Evolutionary conservation across 2,888 invertebrate species (phyloP).

Genomic region (Lottia scabra): DNA sequence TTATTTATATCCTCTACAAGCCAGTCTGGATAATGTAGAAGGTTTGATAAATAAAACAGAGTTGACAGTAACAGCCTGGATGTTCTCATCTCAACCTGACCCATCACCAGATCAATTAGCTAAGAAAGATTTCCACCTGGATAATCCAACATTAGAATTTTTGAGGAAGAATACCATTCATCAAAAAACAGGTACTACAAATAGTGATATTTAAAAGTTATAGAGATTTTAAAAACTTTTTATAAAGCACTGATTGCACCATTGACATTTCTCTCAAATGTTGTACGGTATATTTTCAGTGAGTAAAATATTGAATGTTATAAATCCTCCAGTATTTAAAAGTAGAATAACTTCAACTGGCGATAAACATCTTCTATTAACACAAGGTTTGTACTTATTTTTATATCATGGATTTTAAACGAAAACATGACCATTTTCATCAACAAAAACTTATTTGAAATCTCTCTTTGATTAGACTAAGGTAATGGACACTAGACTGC

Average conservation of each 20-base stretch:
- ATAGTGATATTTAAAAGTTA: too few species aligned
- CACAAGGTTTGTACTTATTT: slow-evolving; percentile 15
- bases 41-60: slow-evolving; percentile 27
- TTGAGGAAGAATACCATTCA: slow-evolving; percentile 21
- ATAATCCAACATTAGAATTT: background rate
- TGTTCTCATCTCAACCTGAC: slow-evolving; percentile 24
- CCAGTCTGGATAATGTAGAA: slow-evolving; percentile 26
- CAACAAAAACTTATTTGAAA: too few species aligned
- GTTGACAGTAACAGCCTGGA: slow-evolving; percentile 32
- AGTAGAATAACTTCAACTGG: slow-evolving; percentile 24
- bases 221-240: too few species aligned
- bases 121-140: slow-evolving; percentile 26
- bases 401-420: too few species aligned
- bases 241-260: too few species aligned
- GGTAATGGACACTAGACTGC: too few species aligned
- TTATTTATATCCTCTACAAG: slow-evolving; percentile 34
- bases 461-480: too few species aligned
- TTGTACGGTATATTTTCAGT: slow-evolving; percentile 17
- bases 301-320: slow-evolving; percentile 20
- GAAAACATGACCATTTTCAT: too few species aligned
- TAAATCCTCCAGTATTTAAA: slow-evolving; percentile 24
- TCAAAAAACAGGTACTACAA: slow-evolving; percentile 22
- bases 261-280: too few species aligned
- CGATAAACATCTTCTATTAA: slow-evolving; percentile 27
- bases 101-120: slow-evolving; percentile 20